phyloP scores from a whole-genome alignment of 2,113 vertebrate species.

The Nibea albiflora region DNA sequence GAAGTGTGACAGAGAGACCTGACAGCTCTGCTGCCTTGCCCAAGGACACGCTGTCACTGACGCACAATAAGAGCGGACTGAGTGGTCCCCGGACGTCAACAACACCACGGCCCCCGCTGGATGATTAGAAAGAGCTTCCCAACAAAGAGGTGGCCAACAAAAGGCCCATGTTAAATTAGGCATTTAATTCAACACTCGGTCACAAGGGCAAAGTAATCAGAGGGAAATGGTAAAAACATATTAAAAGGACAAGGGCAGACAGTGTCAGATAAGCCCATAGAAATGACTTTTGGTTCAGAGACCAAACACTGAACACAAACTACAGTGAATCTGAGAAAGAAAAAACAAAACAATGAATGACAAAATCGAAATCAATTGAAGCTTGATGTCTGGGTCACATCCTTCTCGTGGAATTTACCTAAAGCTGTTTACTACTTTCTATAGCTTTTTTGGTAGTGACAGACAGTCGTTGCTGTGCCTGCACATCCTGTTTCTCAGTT shows the following conservation, averaged over 20 bases:
- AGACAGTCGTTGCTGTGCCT: no score
- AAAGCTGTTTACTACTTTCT: no score
- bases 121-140: slow-evolving; percentile 71
- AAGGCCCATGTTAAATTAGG: slow-evolving; percentile 85
- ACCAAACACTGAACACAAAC: slow-evolving; percentile 1
- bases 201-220: slow-evolving; percentile 82
- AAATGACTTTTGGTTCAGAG: slow-evolving; percentile 15
- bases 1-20: slow-evolving; percentile 84
- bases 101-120: slow-evolving; percentile 71
- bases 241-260: slow-evolving; percentile 38
- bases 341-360: background rate
- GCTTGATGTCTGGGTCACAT: no score
- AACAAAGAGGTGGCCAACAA: slow-evolving; percentile 79
- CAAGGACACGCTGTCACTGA: slow-evolving; percentile 79
- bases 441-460: no score
- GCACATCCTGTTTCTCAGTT: no score
- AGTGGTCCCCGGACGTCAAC: slow-evolving; percentile 70
- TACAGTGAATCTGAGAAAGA: background rate
- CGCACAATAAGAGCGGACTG: slow-evolving; percentile 74
- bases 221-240: slow-evolving; percentile 66
- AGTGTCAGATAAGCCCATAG: slow-evolving; percentile 23
- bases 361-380: background rate
- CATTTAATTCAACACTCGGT: slow-evolving; percentile 84
- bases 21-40: slow-evolving; percentile 83
- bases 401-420: no score